A percentile compares a stretch with the other conserved stretches of the same genome.
Conservation (phyloP, 2,113 vertebrate genomes). For the Corythaeola cristata region DNA sequence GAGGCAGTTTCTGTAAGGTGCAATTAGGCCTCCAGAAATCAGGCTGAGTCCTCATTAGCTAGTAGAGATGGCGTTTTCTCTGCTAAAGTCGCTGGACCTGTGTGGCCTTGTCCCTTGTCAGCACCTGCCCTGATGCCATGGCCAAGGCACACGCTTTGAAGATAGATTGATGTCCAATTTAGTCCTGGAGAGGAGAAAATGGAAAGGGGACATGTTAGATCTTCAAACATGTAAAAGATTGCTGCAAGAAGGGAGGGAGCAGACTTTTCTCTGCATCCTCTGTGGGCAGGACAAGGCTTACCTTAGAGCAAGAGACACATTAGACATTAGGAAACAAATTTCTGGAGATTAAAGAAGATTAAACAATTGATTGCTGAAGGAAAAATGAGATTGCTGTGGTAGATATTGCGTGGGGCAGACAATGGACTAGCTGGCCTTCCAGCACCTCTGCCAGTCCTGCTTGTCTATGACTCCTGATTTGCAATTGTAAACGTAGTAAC, state of each 20-base stretch:
- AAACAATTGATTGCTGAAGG: neutral
- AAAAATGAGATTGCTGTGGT: neutral
- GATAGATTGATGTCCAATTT: neutral
- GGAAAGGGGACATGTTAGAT: neutral
- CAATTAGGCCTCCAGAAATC: neutral
- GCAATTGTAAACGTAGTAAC: neutral
- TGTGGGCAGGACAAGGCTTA: neutral
- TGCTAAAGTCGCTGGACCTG: neutral
- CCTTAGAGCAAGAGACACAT: neutral
- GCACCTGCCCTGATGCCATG: neutral
- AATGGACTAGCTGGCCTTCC: neutral
- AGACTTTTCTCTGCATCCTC: neutral
- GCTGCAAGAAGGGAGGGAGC: neutral
- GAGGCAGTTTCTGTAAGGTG: neutral
- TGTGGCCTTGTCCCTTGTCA: neutral
- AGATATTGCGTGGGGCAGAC: neutral
- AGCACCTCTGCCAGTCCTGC: neutral
- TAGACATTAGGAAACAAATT: neutral
- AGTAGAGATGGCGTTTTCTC: neutral
- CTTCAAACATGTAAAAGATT: neutral
- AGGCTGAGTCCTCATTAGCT: too few relatives aligned
- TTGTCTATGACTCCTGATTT: neutral
- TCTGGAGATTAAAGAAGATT: neutral
- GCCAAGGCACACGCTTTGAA: neutral
- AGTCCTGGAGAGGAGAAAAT: neutral